These are phyloP conservation scores for Mythimna ferrago DNA, from an alignment of 2,888 invertebrate species.

Conservation along the genomic window DNA sequence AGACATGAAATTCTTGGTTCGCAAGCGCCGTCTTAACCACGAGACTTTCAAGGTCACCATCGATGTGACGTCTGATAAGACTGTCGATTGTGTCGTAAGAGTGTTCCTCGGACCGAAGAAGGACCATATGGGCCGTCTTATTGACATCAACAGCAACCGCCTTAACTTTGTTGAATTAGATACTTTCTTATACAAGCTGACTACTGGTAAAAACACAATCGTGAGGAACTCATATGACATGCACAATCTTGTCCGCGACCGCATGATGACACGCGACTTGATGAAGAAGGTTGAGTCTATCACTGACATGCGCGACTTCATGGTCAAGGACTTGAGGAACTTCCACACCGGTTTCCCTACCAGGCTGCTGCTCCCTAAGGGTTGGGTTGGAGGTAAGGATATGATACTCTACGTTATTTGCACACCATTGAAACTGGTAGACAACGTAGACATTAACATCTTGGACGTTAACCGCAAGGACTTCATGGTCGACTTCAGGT, in stretches of 20 bases:
- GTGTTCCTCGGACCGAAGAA: conserved; percentile 93
- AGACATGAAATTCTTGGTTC: conserved; percentile 88
- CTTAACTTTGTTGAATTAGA: conserved; percentile 92
- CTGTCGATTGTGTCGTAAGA: conserved; percentile 91
- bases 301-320: conserved; percentile 78
- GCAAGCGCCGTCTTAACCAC: conserved; percentile 92
- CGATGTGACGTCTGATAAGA: conserved; percentile 90
- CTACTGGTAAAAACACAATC: conserved; percentile 92
- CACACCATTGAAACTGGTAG: conserved; percentile 87
- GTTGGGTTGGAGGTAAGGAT: conserved; percentile 92
- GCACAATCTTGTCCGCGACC: conserved; percentile 92
- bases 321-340: conserved; percentile 81
- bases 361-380: conserved; percentile 93
- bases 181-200: conserved; percentile 91
- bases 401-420: conserved; percentile 92
- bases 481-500: conserved; percentile 79
- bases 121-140: conserved; percentile 89
- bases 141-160: conserved; percentile 91
- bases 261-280: conserved; percentile 92
- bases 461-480: conserved; percentile 87
- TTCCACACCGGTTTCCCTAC: conserved; percentile 93
- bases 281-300: conserved; percentile 92
- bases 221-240: conserved; percentile 92
- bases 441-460: conserved; percentile 80
- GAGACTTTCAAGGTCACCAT: conserved; percentile 91